Percentiles rank a stretch among this genome's conserved stretches.
phyloP scores from a whole-genome alignment of 2,888 invertebrate genomes.

The Oligia strigilis region DNA sequence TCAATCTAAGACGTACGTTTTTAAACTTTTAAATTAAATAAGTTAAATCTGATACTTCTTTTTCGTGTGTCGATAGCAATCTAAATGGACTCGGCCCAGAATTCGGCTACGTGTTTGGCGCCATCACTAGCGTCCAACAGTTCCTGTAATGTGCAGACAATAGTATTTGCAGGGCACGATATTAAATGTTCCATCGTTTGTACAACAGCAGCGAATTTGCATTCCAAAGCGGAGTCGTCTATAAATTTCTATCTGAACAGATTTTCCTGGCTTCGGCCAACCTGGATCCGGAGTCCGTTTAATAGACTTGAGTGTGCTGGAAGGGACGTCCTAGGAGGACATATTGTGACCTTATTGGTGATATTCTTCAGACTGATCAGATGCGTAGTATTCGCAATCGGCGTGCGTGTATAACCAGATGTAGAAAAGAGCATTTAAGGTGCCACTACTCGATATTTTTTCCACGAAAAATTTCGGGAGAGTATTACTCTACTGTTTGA shows the following conservation, averaged over 20 bases:
- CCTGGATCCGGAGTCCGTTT: not conserved
- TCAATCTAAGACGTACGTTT: not conserved
- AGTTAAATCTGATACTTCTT: not conserved
- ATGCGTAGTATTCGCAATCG: too few relatives aligned
- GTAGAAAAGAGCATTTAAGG: too few relatives aligned
- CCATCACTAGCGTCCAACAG: too few relatives aligned
- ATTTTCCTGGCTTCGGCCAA: not conserved
- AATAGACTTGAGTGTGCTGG: not conserved
- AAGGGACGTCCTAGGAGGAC: too few relatives aligned
- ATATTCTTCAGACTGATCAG: too few relatives aligned
- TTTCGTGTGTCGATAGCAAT: not conserved
- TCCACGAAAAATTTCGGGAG: too few relatives aligned
- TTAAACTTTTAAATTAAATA: not conserved
- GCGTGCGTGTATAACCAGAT: too few relatives aligned
- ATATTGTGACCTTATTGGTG: too few relatives aligned
- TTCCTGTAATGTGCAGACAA: too few relatives aligned
- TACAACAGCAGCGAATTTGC: not conserved
- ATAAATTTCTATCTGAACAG: not conserved
- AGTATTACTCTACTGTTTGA: too few relatives aligned
- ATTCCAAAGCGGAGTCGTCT: not conserved
- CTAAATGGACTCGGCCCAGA: not conserved
- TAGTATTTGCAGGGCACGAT: too few relatives aligned
- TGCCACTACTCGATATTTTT: too few relatives aligned
- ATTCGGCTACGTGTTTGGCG: not conserved
- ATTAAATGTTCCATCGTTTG: not conserved